Percentiles rank a stretch among this genome's conserved stretches.
These are phyloP conservation scores for Pteruthius melanotis DNA, from an alignment of 2,113 vertebrate genomes.

Conservation along the genomic window DNA sequence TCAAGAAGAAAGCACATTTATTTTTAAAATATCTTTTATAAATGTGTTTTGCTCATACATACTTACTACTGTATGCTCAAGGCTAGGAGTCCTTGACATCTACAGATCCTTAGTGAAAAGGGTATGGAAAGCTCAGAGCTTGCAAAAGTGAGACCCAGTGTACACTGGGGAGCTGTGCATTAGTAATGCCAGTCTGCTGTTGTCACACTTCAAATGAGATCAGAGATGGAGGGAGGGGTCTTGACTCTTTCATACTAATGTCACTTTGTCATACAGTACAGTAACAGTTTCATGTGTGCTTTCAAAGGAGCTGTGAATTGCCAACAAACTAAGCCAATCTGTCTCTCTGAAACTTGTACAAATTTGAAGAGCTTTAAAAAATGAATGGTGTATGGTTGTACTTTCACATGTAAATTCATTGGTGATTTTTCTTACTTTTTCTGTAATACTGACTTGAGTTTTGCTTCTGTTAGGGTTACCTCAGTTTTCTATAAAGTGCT, in stretches of 20 bases:
- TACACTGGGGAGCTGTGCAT: background rate
- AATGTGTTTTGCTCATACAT: background rate
- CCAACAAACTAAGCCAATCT: background rate
- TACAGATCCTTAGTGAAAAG: background rate
- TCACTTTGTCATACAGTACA: background rate
- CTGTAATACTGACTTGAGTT: background rate
- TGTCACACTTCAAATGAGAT: background rate
- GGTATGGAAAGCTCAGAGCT: background rate
- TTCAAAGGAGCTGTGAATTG: background rate
- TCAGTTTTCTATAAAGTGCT: slow-evolving; percentile 29
- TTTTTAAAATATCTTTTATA: background rate
- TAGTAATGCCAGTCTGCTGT: background rate
- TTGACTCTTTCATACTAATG: background rate
- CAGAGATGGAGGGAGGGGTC: background rate
- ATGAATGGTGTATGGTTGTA: background rate
- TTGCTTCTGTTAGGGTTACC: slow-evolving; percentile 2
- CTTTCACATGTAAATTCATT: background rate
- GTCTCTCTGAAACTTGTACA: background rate
- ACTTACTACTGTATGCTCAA: background rate
- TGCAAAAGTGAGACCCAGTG: background rate
- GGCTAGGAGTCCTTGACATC: background rate
- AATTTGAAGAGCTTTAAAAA: background rate
- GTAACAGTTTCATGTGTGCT: background rate
- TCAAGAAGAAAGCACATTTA: background rate
- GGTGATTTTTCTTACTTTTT: background rate